Base-by-base conservation (phyloP, 2,888 invertebrate genomes). In the Drosophila recens region DNA sequence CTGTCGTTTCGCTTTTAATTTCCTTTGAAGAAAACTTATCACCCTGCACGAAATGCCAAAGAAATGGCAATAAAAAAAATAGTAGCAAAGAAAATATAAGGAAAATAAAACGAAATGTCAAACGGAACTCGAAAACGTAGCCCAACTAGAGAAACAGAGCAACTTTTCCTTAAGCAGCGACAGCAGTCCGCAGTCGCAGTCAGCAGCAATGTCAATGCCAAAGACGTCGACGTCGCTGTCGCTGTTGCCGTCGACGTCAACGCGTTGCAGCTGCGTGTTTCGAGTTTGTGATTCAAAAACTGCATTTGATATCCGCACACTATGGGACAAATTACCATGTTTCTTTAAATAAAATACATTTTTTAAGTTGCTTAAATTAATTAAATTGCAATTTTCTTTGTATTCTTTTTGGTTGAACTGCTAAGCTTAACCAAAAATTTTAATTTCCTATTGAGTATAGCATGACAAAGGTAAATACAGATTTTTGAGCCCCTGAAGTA, bases 11-110 rank as follows among this genome's bases (percentile, higher is more conserved):
- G 82, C 79, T 80, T 80, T 80, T 80, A 82, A 80, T 80, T 80
- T 80, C 80, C 80, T 80, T 82, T 79, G 79, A 80, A 80, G 80
- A 72, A 81, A 82, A 80, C 82, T 82, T 82, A 80, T 80, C 80
- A 75, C 80, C 79, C 81, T 56, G 75, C 75, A 75, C 71, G 65
- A 78, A 75, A 75, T 79, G 72, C 77, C 80, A 75, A 78, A 75
- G 76, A 80, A 79, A 72, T 73, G 54, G 78, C 81, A 79, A 81
- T 78, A 78, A 78, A 69, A 69, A 66, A 43, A 40, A 36, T 34
- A 8, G 49, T 33, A 43, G 42, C 2, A 42, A 48, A 51, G 17
- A 17, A 23, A 52, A 45, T 36, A 33, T 15, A 40, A 1, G 11
- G 4, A 23, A 43, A 42, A 36, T 30, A 27, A 15, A 52, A 38